A percentile compares a stretch with the other conserved stretches of the same genome.
phyloP scores from a whole-genome alignment of 1,140 invertebrate genomes.

The Helicoverpa zea region DNA sequence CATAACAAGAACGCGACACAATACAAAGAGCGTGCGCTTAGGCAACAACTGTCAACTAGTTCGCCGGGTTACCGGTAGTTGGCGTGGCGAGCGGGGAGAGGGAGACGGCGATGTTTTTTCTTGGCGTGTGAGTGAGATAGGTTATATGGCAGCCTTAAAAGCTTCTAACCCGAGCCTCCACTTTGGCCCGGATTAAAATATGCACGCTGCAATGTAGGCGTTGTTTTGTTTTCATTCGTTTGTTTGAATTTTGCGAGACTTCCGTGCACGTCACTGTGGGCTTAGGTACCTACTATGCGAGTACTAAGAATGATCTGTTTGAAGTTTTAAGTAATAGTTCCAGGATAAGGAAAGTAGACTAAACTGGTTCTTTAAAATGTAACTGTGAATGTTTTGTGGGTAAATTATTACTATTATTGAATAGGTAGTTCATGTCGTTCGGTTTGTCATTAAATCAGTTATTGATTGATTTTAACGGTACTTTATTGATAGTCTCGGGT shows the following conservation, averaged over 20 bases:
- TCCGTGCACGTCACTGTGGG: constrained; percentile 14
- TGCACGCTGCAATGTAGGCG: constrained; percentile 55
- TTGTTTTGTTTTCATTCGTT: constrained; percentile 53
- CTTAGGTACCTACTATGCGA: too few relatives aligned
- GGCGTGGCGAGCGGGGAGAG: constrained; percentile 61
- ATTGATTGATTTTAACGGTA: too few relatives aligned
- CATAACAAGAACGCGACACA: constrained; percentile 61
- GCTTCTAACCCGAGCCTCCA: constrained; percentile 62
- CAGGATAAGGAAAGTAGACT: background rate
- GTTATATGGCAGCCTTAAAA: constrained; percentile 72
- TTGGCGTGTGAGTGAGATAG: constrained; percentile 61
- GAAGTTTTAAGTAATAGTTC: background rate
- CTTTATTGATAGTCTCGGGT: too few relatives aligned
- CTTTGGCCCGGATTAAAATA: constrained; percentile 56
- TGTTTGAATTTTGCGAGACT: constrained; percentile 39
- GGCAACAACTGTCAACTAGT: constrained; percentile 79
- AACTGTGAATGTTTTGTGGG: too few relatives aligned
- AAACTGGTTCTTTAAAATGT: too few relatives aligned
- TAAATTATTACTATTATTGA: too few relatives aligned
- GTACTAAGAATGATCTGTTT: background rate
- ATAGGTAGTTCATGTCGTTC: too few relatives aligned
- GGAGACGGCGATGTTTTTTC: constrained; percentile 56
- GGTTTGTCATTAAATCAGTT: too few relatives aligned
- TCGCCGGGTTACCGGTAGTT: constrained; percentile 65
- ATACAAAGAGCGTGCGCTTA: constrained; percentile 73